Conservation (phyloP, 2,888 invertebrate genomes). For the Leptogaster cylindrica region DNA sequence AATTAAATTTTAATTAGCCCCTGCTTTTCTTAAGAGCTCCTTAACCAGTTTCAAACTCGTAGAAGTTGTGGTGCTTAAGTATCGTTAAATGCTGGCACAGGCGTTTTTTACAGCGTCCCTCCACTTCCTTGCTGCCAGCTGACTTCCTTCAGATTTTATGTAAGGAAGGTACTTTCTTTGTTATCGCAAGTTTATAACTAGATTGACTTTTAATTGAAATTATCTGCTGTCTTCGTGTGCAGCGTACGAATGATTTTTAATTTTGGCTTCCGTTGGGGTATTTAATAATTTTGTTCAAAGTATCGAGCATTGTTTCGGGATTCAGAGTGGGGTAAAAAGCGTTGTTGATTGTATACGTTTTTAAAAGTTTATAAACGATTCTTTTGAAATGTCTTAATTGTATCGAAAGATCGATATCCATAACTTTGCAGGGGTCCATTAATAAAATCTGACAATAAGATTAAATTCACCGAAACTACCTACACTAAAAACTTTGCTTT, state of each 20-base stretch:
- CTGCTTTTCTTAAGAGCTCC: conserved; percentile 21
- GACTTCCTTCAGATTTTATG: conserved; percentile 32
- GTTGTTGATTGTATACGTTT: too few species aligned
- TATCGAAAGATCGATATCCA: too few species aligned
- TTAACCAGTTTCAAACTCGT: conserved; percentile 23
- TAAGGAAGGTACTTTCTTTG: conserved; percentile 32
- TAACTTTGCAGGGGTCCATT: too few species aligned
- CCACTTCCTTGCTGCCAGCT: not conserved
- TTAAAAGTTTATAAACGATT: too few species aligned
- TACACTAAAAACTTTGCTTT: too few species aligned
- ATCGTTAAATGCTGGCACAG: conserved; percentile 30
- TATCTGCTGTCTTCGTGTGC: conserved; percentile 22
- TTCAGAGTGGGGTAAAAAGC: too few species aligned
- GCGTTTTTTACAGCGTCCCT: conserved; percentile 6
- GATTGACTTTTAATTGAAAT: conserved; percentile 38
- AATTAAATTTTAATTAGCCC: conserved; percentile 53
- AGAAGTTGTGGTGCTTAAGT: conserved; percentile 38
- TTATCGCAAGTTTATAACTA: conserved; percentile 36
- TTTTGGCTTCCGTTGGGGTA: too few species aligned
- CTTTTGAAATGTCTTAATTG: too few species aligned
- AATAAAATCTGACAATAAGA: too few species aligned
- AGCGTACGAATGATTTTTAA: conserved; percentile 18
- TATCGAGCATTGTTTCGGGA: too few species aligned
- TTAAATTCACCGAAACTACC: too few species aligned
- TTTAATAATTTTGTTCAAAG: too few species aligned